Evolutionary conservation across 2,888 invertebrate genomes (phyloP), one percentile per base, ranked within the genome.

Genomic region (Listrodromus nycthemerus): DNA sequence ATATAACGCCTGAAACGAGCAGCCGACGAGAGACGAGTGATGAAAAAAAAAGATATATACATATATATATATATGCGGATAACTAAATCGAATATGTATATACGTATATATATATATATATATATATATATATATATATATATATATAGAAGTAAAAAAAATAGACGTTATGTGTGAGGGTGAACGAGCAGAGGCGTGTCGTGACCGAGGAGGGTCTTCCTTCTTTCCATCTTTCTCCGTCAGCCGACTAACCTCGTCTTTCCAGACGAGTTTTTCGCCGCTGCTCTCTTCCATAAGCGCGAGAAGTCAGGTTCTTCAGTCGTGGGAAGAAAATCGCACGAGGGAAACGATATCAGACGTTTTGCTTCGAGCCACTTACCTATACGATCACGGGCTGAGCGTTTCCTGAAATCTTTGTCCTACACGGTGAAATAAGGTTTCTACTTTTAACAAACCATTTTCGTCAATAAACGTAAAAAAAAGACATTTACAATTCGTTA

Each of bases 251-350:
- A 63, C 82, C 77, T 82, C 80, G 73, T 76, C 85, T 85, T 87
- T 73, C 88, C 88, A 90, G 89, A 91, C 91, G 87, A 90, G 91
- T 91, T 91, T 91, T 90, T 91, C 90, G 85, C 87, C 76, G 86
- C 30, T 63, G 58, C 41, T 45, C 41, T 76, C 80, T 71, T 73
- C 76, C 80, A 77, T 82, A 77, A 81, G 70, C 48, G 85, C 85
- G 85, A 84, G 84, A 88, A 88, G 78, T 84, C 85, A 76, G 79
- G 80, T 88, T 89, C 86, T 88, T 89, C 82, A 83, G 74, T 88
- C 90, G 90, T 90, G 89, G 89, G 90, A 91, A 91, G 88, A 89
- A 86, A 88, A 86, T 85, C 87, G 83, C 79, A 83, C 83, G 79
- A 71, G 81, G 81, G 79, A 78, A 82, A 79, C 76, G 74, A 81